phyloP scores from a whole-genome alignment of 1,140 invertebrate species.

The Procambarus virginalis region DNA sequence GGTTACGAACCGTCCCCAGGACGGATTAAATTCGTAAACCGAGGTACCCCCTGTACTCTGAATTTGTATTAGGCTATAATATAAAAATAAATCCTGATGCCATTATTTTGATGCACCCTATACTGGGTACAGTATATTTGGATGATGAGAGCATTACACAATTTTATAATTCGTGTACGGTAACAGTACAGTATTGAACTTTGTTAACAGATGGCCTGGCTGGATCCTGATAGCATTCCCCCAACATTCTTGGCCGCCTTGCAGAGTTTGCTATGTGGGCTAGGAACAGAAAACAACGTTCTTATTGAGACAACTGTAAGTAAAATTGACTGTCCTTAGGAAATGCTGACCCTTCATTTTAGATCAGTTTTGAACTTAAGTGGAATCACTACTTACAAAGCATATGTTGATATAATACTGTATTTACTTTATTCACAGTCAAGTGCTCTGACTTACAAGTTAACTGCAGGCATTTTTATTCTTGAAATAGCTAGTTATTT shows the following conservation, averaged over 20 bases:
- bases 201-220: constrained; percentile 29
- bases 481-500: not conserved
- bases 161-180: too few relatives aligned
- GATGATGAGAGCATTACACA: too few relatives aligned
- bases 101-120: too few relatives aligned
- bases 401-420: not conserved
- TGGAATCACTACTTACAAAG: not conserved
- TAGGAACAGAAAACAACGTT: constrained; percentile 37
- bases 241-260: constrained; percentile 34
- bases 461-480: not conserved
- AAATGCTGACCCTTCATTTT: not conserved
- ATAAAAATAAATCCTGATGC: too few relatives aligned
- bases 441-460: not conserved
- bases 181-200: too few relatives aligned
- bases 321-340: not conserved
- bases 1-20: too few relatives aligned
- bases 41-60: too few relatives aligned
- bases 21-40: too few relatives aligned
- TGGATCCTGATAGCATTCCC: constrained; percentile 34
- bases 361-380: not conserved
- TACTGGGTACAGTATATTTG: too few relatives aligned
- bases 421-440: not conserved
- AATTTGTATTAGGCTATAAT: too few relatives aligned
- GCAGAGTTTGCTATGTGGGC: constrained; percentile 37
- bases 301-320: constrained; percentile 41